Percentiles rank a stretch among this genome's conserved stretches.
These are phyloP conservation scores for Saccostrea glomerata DNA, from an alignment of 1,140 invertebrate genomes.

Conservation along the genomic window DNA sequence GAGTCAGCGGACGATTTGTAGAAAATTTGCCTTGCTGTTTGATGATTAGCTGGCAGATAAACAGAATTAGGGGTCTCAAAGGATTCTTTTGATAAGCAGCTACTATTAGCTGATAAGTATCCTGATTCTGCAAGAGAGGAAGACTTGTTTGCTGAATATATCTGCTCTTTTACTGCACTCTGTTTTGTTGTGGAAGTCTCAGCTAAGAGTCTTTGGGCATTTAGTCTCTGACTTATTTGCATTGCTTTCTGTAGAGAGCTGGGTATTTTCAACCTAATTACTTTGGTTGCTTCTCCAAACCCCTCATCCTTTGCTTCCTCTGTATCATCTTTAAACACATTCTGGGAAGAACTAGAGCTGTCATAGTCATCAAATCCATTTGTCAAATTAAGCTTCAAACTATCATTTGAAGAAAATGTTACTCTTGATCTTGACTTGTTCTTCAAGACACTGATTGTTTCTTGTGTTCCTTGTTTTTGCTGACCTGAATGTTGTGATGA, in stretches of 20 bases:
- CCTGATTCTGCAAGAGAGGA: conserved; percentile 13
- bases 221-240: neutral
- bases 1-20: conserved; percentile 17
- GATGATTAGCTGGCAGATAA: conserved; percentile 23
- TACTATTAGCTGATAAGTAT: neutral
- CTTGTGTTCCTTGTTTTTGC: neutral
- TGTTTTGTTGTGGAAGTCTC: neutral
- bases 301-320: conserved; percentile 32
- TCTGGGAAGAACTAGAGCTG: conserved; percentile 44
- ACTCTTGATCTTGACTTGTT: conserved; percentile 15
- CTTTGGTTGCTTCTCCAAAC: neutral
- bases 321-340: conserved; percentile 52
- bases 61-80: conserved; percentile 40
- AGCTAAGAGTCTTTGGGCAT: conserved; percentile 15
- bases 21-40: conserved; percentile 50
- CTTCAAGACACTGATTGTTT: neutral
- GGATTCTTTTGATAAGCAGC: conserved; percentile 34
- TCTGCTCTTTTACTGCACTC: neutral
- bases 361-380: conserved; percentile 56
- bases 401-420: neutral
- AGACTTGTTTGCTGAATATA: neutral
- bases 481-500: neutral
- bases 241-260: conserved; percentile 19
- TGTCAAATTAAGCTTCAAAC: conserved; percentile 39
- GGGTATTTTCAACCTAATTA: conserved; percentile 33